Evolutionary conservation across 2,797 vertebrate species (phyloP).

Genomic region (Heteromormyrus szaboi): DNA sequence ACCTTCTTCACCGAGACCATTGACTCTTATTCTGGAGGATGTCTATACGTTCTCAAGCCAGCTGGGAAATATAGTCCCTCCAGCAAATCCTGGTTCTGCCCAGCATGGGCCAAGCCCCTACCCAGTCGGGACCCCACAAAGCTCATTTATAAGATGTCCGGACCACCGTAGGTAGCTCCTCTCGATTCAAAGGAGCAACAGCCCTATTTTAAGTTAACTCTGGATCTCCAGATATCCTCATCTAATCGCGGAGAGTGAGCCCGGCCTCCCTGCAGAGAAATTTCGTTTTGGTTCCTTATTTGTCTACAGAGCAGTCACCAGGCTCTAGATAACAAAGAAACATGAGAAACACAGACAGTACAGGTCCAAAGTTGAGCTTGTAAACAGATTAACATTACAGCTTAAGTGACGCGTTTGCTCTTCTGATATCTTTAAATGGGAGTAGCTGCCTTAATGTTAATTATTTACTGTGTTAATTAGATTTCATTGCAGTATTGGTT

Average conservation of each 20-base stretch:
- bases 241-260: neutral
- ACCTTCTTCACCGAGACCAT: neutral
- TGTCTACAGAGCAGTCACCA: neutral
- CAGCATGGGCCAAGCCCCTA: too few species aligned
- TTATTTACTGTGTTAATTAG: neutral
- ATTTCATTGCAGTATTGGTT: neutral
- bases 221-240: neutral
- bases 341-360: neutral
- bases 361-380: neutral
- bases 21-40: neutral
- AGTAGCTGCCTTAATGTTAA: neutral
- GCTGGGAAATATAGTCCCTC: neutral
- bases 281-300: neutral
- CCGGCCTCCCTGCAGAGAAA: neutral
- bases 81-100: neutral
- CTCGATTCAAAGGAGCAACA: neutral
- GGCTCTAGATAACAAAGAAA: neutral
- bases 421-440: neutral
- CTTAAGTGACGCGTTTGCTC: neutral
- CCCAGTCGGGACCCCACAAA: neutral
- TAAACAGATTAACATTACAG: neutral
- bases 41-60: neutral
- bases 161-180: neutral
- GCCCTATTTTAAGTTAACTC: neutral
- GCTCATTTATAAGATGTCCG: neutral